These are phyloP conservation scores for Lepidocolaptes lacrymiger DNA, from an alignment of 2,797 vertebrate genomes.

Conservation along the genomic window DNA sequence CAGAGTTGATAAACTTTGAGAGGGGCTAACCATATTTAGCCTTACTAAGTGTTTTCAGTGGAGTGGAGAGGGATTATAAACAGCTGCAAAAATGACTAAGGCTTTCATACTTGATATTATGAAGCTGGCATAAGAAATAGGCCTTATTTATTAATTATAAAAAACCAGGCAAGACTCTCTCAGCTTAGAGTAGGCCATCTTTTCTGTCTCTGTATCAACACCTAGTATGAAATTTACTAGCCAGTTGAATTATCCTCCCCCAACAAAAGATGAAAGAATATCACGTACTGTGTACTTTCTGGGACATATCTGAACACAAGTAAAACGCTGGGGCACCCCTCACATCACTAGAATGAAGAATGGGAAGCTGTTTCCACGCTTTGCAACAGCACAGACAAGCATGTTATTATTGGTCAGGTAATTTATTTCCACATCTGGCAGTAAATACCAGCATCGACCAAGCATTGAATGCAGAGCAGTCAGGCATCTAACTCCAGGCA, in stretches of 20 bases:
- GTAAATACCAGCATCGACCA: not conserved
- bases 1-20: not conserved
- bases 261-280: not conserved
- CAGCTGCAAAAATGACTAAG: not conserved
- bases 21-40: not conserved
- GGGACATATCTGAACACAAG: not conserved
- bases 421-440: not conserved
- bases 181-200: not conserved
- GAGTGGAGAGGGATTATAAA: not conserved
- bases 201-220: not conserved
- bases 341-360: not conserved
- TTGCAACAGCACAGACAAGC: not conserved
- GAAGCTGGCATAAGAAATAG: not conserved
- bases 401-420: not conserved
- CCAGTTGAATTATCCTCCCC: not conserved
- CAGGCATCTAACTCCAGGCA: not conserved
- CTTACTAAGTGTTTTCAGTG: not conserved
- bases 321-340: not conserved
- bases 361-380: not conserved
- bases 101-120: not conserved
- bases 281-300: not conserved
- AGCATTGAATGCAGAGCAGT: not conserved
- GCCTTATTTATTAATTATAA: not conserved
- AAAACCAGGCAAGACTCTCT: not conserved
- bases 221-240: not conserved